These are phyloP conservation scores for Aporrectodea caliginosa DNA, from an alignment of 1,140 invertebrate species.

Conservation along the genomic window DNA sequence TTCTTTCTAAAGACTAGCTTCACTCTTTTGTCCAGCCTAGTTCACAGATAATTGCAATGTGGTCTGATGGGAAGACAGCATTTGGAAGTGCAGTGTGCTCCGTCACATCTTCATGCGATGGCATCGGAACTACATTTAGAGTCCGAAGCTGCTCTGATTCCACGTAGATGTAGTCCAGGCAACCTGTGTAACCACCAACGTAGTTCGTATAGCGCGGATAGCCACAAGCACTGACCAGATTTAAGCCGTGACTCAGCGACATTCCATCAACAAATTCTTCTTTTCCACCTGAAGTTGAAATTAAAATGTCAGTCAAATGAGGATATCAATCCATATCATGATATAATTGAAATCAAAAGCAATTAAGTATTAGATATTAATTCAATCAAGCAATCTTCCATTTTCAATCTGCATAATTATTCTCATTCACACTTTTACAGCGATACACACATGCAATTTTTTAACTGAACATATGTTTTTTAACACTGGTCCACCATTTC, in stretches of 20 bases:
- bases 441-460: too few species aligned
- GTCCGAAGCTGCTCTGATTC: constrained; percentile 66
- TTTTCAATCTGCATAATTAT: too few species aligned
- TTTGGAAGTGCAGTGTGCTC: constrained; percentile 74
- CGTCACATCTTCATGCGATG: constrained; percentile 69
- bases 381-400: too few species aligned
- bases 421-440: too few species aligned
- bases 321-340: constrained; percentile 6
- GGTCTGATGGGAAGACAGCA: constrained; percentile 83
- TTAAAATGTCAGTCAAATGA: constrained; percentile 28
- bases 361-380: too few species aligned
- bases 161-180: constrained; percentile 84
- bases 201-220: constrained; percentile 74
- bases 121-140: constrained; percentile 70
- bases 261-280: constrained; percentile 38
- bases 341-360: constrained; percentile 26
- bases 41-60: constrained; percentile 80
- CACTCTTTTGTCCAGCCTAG: constrained; percentile 60
- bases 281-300: constrained; percentile 37
- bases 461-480: too few species aligned
- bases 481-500: too few species aligned
- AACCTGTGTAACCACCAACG: constrained; percentile 74
- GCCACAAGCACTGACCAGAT: constrained; percentile 56
- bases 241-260: constrained; percentile 42
- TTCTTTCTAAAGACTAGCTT: background rate